These are phyloP conservation scores for Melanotaenia duboulayi DNA, from an alignment of 2,113 vertebrate species.

Conservation along the genomic window DNA sequence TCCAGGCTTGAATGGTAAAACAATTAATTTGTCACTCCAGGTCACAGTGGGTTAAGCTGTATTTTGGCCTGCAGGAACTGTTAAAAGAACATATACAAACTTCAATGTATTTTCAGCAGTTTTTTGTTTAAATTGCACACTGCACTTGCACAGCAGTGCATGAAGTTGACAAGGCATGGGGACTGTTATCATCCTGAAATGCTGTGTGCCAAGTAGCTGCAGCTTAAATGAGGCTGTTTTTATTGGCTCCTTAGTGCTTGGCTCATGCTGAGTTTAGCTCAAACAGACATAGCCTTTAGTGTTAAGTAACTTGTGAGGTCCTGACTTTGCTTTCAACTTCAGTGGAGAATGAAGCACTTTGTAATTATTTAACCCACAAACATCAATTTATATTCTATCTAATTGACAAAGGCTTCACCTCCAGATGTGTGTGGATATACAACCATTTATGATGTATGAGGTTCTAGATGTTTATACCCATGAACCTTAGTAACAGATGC, in stretches of 20 bases:
- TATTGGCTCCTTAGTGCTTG: constrained; percentile 68
- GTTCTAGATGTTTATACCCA: constrained; percentile 25
- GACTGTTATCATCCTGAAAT: constrained; percentile 46
- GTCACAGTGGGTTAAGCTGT: background rate
- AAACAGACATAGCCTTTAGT: constrained; percentile 51
- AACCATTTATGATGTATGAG: constrained; percentile 37
- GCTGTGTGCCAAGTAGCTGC: constrained; percentile 48
- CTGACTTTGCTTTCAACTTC: constrained; percentile 53
- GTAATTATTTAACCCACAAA: constrained; percentile 59
- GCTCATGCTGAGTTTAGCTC: constrained; percentile 54
- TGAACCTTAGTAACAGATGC: constrained; percentile 15
- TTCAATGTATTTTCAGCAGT: constrained; percentile 19
- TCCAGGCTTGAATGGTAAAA: background rate
- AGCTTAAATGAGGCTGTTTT: constrained; percentile 62
- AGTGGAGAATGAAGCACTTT: constrained; percentile 29
- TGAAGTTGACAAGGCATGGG: constrained; percentile 47
- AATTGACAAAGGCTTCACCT: constrained; percentile 60
- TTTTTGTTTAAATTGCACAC: constrained; percentile 32
- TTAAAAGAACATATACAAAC: constrained; percentile 34
- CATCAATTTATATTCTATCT: constrained; percentile 61
- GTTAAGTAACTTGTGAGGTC: constrained; percentile 66
- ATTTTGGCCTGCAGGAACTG: constrained; percentile 24
- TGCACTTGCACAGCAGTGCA: constrained; percentile 27
- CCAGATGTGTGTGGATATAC: constrained; percentile 49
- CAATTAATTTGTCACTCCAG: background rate